Evolutionary conservation across 2,888 invertebrate species (phyloP).

Genomic region (Drosophila suboccidentalis): DNA sequence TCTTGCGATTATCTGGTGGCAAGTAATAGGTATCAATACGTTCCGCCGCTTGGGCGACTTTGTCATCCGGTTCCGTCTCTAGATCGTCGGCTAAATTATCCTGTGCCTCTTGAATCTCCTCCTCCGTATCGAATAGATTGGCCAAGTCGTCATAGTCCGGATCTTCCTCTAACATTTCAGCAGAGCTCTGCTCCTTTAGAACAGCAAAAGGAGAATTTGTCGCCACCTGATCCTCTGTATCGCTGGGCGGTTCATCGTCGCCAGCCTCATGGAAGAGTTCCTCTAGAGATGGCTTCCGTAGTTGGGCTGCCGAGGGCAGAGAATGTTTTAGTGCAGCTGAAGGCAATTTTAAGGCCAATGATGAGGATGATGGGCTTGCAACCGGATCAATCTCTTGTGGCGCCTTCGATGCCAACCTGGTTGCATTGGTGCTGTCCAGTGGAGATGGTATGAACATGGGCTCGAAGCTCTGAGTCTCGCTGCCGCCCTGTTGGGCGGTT

Average conservation of each 20-base stretch:
- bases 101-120: conserved; percentile 69
- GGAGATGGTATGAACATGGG: conserved; percentile 94
- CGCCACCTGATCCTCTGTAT: conserved; percentile 24
- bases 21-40: conserved; percentile 90
- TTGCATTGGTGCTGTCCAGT: conserved; percentile 87
- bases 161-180: conserved; percentile 29
- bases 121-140: conserved; percentile 55
- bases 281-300: conserved; percentile 85
- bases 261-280: conserved; percentile 58
- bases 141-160: conserved; percentile 54
- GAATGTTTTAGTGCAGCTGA: conserved; percentile 58
- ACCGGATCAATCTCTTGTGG: conserved; percentile 18
- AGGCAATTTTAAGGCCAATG: conserved; percentile 60
- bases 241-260: conserved; percentile 21
- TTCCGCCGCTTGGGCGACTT: conserved; percentile 88
- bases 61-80: conserved; percentile 80
- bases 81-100: conserved; percentile 49
- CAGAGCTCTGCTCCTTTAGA: conserved; percentile 24
- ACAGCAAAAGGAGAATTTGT: conserved; percentile 26
- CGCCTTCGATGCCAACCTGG: conserved; percentile 59
- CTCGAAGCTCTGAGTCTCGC: conserved; percentile 89
- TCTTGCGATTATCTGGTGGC: conserved; percentile 88
- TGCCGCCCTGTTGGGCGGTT: conserved; percentile 85
- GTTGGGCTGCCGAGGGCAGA: conserved; percentile 70
- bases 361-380: conserved; percentile 28